A percentile compares a stretch with the other conserved stretches of the same genome.
These are phyloP conservation scores for Plotosus lineatus DNA, from an alignment of 2,113 vertebrate genomes.

Conservation along the genomic window DNA sequence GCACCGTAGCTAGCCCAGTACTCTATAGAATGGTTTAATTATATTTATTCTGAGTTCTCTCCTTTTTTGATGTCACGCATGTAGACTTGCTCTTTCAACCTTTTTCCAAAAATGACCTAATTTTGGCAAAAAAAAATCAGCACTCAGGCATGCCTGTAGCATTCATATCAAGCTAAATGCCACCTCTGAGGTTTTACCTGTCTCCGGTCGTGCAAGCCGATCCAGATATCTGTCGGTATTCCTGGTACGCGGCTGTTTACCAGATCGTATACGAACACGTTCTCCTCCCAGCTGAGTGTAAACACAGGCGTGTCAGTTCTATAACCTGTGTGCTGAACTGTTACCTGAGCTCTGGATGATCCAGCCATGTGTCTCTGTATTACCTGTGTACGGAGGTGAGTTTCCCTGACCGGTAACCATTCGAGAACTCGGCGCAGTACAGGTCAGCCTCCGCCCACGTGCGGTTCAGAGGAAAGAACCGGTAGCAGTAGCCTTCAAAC, in stretches of 20 bases:
- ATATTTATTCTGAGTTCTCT: neutral
- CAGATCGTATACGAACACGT: slow-evolving; percentile 81
- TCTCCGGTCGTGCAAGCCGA: slow-evolving; percentile 74
- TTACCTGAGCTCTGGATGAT: too few relatives aligned
- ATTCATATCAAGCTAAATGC: neutral
- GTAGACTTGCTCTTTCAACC: neutral
- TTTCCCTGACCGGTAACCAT: slow-evolving; percentile 76
- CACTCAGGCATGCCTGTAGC: neutral
- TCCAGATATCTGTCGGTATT: slow-evolving; percentile 80
- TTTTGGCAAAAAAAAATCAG: neutral
- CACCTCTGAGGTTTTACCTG: slow-evolving; percentile 66
- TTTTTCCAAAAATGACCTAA: neutral
- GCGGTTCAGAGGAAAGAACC: slow-evolving; percentile 79
- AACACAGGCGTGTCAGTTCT: neutral
- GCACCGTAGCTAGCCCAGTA: too few relatives aligned
- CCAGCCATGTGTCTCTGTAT: neutral
- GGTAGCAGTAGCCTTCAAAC: slow-evolving; percentile 77
- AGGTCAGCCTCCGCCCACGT: slow-evolving; percentile 79
- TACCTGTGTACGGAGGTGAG: slow-evolving; percentile 82
- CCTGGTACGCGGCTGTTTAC: slow-evolving; percentile 80
- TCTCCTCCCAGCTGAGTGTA: slow-evolving; percentile 78
- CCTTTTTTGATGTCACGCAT: neutral
- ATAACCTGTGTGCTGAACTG: neutral
- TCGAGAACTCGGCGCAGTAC: slow-evolving; percentile 78
- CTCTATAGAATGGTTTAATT: too few relatives aligned